A percentile compares a stretch with the other conserved stretches of the same genome.
phyloP scores from a whole-genome alignment of 2,888 invertebrate genomes.

The Exocentrus adspersus region DNA sequence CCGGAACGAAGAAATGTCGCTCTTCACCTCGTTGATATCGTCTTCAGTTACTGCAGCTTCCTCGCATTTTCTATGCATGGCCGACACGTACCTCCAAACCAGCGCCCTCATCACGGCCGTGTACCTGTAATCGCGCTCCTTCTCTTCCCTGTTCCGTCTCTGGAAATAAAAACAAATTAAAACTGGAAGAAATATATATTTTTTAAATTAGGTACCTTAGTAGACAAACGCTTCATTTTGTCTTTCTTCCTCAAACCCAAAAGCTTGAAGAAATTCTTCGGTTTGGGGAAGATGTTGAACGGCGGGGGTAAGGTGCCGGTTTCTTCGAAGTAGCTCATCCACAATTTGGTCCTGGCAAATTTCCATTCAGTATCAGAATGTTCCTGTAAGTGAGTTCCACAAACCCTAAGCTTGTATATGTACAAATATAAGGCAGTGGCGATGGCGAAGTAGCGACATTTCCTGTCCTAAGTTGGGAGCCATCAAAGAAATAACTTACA shows the following conservation, averaged over 20 bases:
- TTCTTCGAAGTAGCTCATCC: conserved; percentile 97
- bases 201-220: too few relatives aligned
- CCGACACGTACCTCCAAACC: conserved; percentile 91
- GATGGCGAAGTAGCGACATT: too few relatives aligned
- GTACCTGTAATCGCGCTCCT: conserved; percentile 76
- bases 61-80: conserved; percentile 85
- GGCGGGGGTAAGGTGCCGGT: conserved; percentile 91
- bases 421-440: too few relatives aligned
- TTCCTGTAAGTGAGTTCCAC: conserved; percentile 71
- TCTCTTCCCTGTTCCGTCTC: conserved; percentile 70
- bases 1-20: conserved; percentile 90
- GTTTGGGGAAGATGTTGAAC: conserved; percentile 91
- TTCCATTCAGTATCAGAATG: conserved; percentile 97
- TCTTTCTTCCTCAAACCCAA: conserved; percentile 73
- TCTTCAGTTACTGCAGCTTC: conserved; percentile 92
- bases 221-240: conserved; percentile 68
- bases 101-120: conserved; percentile 88
- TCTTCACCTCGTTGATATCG: conserved; percentile 92
- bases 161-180: conserved; percentile 40
- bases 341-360: conserved; percentile 91
- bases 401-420: too few relatives aligned
- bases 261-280: conserved; percentile 79
- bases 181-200: too few relatives aligned
- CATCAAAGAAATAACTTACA: too few relatives aligned
- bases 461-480: too few relatives aligned